Percentiles rank a stretch among this genome's conserved stretches.
Conservation (phyloP, 2,113 vertebrate species). For the Rhipidura dahli region DNA sequence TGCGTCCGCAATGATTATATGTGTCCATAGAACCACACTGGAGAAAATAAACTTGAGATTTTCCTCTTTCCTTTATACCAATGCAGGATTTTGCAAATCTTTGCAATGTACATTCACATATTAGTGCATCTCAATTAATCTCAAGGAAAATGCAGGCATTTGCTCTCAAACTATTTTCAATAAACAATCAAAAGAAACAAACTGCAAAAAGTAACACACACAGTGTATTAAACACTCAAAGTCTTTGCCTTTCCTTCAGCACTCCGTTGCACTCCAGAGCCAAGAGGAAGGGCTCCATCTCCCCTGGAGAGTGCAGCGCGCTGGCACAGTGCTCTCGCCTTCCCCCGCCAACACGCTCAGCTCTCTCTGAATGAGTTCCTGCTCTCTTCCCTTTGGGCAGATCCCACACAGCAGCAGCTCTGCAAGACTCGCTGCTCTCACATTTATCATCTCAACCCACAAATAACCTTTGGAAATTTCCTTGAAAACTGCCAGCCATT, state of each 20-base stretch:
- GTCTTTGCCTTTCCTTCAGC: neutral
- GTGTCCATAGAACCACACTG: rapidly evolving
- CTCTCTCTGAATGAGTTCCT: neutral
- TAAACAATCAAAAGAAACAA: neutral
- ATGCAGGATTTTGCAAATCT: neutral
- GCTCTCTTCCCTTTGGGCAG: neutral
- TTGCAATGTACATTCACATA: neutral
- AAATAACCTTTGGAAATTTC: neutral
- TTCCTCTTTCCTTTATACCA: neutral
- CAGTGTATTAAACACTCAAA: rapidly evolving
- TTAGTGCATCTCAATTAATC: rapidly evolving
- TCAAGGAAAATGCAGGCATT: neutral
- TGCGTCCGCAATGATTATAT: neutral
- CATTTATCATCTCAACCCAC: neutral
- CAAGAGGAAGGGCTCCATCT: neutral
- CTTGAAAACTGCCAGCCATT: neutral
- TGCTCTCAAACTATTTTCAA: neutral
- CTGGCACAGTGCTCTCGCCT: neutral
- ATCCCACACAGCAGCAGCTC: neutral
- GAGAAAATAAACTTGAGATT: neutral
- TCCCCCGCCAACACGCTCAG: neutral
- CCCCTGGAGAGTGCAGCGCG: neutral
- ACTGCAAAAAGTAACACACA: neutral
- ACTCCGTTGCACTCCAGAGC: neutral
- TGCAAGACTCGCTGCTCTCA: neutral